phyloP scores from a whole-genome alignment of 2,113 vertebrate species.

The Phylloscopus trochilus region DNA sequence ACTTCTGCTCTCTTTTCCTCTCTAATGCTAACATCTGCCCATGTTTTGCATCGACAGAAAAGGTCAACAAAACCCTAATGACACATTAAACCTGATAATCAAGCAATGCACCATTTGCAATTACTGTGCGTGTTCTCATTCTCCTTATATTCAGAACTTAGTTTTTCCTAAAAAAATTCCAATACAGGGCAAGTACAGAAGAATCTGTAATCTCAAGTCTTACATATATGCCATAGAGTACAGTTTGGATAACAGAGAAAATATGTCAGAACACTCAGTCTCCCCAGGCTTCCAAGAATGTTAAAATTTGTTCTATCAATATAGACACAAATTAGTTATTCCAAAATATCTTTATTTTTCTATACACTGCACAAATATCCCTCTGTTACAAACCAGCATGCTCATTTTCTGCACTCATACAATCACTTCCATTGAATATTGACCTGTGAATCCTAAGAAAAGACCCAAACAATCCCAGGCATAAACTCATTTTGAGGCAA shows the following conservation, averaged over 20 bases:
- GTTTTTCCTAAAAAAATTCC: neutral
- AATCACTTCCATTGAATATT: neutral
- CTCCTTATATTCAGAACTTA: neutral
- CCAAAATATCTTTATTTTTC: neutral
- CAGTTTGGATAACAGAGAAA: neutral
- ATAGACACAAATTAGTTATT: neutral
- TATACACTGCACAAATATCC: neutral
- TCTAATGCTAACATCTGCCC: conserved; percentile 26
- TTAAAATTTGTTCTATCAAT: neutral
- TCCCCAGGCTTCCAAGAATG: neutral
- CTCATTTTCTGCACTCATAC: neutral
- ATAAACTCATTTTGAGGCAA: neutral
- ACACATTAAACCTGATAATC: neutral
- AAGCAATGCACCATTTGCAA: neutral
- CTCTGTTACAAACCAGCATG: neutral
- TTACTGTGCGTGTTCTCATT: rapidly evolving
- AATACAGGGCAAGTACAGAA: neutral
- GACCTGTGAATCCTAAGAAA: neutral
- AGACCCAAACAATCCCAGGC: neutral
- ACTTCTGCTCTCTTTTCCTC: conserved; percentile 6
- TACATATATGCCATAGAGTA: rapidly evolving
- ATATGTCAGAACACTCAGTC: neutral
- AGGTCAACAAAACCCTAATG: conserved; percentile 5
- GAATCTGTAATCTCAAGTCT: neutral
- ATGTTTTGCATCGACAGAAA: neutral